These are phyloP conservation scores for Chaetorhynchus papuensis DNA, from an alignment of 2,113 vertebrate species.

Conservation along the genomic window DNA sequence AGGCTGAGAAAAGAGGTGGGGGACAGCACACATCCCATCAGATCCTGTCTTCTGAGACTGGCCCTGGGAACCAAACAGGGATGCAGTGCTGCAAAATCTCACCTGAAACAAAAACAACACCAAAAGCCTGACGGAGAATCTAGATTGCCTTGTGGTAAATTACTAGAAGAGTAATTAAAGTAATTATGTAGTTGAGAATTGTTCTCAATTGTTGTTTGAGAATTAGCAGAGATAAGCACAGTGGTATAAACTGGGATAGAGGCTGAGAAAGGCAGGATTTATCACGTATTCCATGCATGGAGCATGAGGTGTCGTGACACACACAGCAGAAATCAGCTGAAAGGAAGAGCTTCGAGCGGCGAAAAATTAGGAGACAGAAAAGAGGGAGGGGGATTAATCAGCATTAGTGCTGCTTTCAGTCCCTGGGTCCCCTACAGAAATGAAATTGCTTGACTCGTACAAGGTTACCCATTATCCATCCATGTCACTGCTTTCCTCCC, in stretches of 20 bases:
- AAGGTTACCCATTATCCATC: neutral
- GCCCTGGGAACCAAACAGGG: constrained; percentile 71
- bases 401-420: neutral
- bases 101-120: neutral
- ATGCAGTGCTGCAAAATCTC: constrained; percentile 70
- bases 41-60: constrained; percentile 64
- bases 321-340: neutral
- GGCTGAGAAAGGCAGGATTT: neutral
- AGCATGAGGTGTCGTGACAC: neutral
- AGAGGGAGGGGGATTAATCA: constrained; percentile 13
- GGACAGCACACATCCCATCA: neutral
- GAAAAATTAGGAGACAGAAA: neutral
- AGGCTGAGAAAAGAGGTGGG: constrained; percentile 74
- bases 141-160: neutral
- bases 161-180: neutral
- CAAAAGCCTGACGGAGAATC: constrained; percentile 64
- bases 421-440: neutral
- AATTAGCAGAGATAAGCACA: neutral
- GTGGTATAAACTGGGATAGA: neutral
- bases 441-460: neutral
- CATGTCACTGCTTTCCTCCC: neutral
- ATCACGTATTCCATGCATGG: neutral
- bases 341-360: accelerated
- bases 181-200: neutral
- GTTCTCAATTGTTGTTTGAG: neutral